phyloP scores from a whole-genome alignment of 2,113 vertebrate genomes.

The Podocnemis expansa region DNA sequence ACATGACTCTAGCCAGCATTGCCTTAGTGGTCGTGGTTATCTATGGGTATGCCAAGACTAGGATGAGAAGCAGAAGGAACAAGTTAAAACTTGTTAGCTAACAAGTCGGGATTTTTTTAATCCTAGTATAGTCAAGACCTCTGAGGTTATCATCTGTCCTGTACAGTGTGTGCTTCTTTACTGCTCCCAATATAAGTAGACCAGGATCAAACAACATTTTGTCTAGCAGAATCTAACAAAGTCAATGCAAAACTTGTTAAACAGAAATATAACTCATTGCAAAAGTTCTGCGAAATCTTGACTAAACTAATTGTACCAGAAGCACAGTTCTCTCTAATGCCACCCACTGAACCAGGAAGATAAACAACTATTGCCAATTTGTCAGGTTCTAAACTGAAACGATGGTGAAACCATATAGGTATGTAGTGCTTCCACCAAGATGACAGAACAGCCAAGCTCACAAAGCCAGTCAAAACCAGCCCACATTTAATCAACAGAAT shows the following conservation, averaged over 20 bases:
- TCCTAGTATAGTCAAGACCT: neutral
- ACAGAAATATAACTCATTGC: neutral
- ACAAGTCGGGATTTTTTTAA: neutral
- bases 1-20: neutral
- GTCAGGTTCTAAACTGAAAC: neutral
- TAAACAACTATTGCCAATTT: neutral
- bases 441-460: neutral
- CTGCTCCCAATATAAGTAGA: neutral
- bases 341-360: neutral
- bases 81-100: neutral
- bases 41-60: neutral
- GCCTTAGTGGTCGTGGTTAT: too few species aligned
- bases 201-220: neutral
- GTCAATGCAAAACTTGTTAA: neutral
- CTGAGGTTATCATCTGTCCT: neutral
- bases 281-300: neutral
- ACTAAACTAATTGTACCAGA: neutral
- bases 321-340: neutral
- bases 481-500: neutral
- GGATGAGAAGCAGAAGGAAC: neutral
- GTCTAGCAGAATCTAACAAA: neutral
- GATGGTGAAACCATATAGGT: neutral
- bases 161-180: neutral
- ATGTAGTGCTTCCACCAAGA: neutral
- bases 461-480: neutral